Evolutionary conservation across 2,888 invertebrate genomes (phyloP).

Genomic region (Sminthurides aquaticus): DNA sequence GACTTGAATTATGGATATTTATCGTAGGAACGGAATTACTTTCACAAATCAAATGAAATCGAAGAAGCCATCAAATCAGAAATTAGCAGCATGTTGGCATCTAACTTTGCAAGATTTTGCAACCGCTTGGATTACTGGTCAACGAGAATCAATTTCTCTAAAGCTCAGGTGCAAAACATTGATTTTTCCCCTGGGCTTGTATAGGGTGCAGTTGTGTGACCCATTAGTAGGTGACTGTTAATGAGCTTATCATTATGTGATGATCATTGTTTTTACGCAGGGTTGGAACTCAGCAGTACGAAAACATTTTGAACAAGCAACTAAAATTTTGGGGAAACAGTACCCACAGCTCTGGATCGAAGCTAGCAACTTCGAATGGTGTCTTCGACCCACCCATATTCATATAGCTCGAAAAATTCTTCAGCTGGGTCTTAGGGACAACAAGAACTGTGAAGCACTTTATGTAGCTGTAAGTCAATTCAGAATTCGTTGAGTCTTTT

Average conservation of each 20-base stretch:
- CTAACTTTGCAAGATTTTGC: conserved; percentile 11
- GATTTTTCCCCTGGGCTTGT: no score
- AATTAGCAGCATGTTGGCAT: conserved; percentile 21
- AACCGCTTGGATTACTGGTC: conserved; percentile 23
- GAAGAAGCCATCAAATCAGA: conserved; percentile 17
- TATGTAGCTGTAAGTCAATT: conserved; percentile 20
- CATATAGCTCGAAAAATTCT: conserved; percentile 22
- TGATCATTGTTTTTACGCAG: conserved; percentile 18
- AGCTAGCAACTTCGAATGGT: conserved; percentile 27
- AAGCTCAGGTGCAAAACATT: conserved; percentile 21
- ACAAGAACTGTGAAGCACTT: conserved; percentile 15
- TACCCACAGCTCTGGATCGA: conserved; percentile 27
- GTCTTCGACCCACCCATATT: conserved; percentile 18
- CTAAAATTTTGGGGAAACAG: conserved; percentile 19
- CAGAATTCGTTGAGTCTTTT: neutral
- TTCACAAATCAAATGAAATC: conserved; percentile 19
- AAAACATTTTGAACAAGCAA: conserved; percentile 22
- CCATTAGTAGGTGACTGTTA: no score
- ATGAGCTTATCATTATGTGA: neutral
- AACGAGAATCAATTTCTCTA: conserved; percentile 20
- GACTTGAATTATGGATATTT: neutral
- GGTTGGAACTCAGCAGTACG: conserved; percentile 19
- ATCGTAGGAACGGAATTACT: conserved; percentile 16
- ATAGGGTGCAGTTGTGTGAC: no score
- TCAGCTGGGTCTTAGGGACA: conserved; percentile 20